Base-by-base conservation (phyloP, 2,888 invertebrate species). In the Machimus atricapillus region DNA sequence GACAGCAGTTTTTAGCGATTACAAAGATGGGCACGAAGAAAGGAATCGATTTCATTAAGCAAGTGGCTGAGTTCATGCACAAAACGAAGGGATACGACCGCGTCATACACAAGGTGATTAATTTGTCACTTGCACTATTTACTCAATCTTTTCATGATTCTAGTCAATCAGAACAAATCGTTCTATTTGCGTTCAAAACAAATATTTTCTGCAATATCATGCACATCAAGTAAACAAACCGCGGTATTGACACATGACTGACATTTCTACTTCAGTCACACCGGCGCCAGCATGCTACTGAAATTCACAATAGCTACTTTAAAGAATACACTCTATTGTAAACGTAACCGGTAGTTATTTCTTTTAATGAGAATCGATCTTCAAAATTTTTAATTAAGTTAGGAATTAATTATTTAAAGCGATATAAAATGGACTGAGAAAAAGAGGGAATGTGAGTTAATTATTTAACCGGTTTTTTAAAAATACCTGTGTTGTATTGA, bases 61-160 rank as follows among this genome's bases (percentile, higher is more conserved):
- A 89, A 52, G n/a, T 93, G 8, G 89, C 93, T 1, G 91, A 93
- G 8, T 90, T 85, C 87, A 87, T 92, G 0, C 76, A 90, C 1
- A 91, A 91, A 56, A 88, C 91, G 0, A 92, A 92, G 2, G 92
- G 92, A 9, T 94, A 93, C 88, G 94, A 93, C 73, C 91, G 90
- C 46, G 92, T 92, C 52, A 89, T 94, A 88, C 92, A 93, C 89
- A 93, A 93, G 90, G 94, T 94, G 89, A 27, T 66, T n/a, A n/a
- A 6, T 52, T n/a, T 52, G n/a, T 7, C 19, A n/a, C 1, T 7
- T 19, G n/a, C 7, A 7, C n/a, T 8, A n/a, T 6, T n/a, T n/a
- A 7, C 19, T 52, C 40, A 8, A 40, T 52, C n/a, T 52, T n/a
- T 52, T 52, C 4, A 6, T 52, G 0, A 52, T 52, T n/a, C 1